Base-by-base conservation (phyloP, 2,797 vertebrate species). In the Uromys caudimaculatus region DNA sequence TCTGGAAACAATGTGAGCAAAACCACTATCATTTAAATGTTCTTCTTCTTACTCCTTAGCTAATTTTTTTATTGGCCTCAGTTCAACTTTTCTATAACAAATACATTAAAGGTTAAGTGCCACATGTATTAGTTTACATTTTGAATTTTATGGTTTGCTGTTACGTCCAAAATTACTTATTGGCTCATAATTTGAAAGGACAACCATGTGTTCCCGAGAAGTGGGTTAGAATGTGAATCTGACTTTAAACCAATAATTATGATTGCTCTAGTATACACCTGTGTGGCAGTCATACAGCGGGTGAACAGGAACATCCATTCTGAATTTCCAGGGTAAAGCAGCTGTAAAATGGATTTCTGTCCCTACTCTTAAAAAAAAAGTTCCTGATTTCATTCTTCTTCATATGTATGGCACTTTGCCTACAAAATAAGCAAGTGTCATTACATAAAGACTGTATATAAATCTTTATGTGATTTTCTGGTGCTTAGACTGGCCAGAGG, bases 291-390 rank as follows among this genome's bases (percentile, higher is more conserved):
- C 81, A 19, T 58, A 52, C 27, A 71, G 3, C 27, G 82, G 44
- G 81, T 89, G 56, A 14, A 83, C 86, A 76, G 12, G 86, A 79
- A 32, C 1, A 0, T 73, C 35, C 29, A 82, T 90, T 89, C 85
- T 95, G 73, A 93, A 88, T 95, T 92, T 95, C 13, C 35, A 90
- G 47, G n/a, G 41, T 84, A 75, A 17, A 90, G 27, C 19, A 88
- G 58, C 85, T 93, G 47, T 75, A 64, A 95, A 96, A 83, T 91
- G 73, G 64, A 71, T 79, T 32, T 95, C 67, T 6, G 6, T 91
- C 54, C 76, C n/a, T 95, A 19, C 24, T 83, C 76, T 86, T 67
- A 6, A 44, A 19, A 52, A 81, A 38, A 41, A 50, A 50, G 3
- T 67, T 67, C 12, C 44, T 86, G 44, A 67, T 52, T 69, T 86